These are phyloP conservation scores for Danionella dracula DNA, from an alignment of 2,797 vertebrate species.

Conservation along the genomic window DNA sequence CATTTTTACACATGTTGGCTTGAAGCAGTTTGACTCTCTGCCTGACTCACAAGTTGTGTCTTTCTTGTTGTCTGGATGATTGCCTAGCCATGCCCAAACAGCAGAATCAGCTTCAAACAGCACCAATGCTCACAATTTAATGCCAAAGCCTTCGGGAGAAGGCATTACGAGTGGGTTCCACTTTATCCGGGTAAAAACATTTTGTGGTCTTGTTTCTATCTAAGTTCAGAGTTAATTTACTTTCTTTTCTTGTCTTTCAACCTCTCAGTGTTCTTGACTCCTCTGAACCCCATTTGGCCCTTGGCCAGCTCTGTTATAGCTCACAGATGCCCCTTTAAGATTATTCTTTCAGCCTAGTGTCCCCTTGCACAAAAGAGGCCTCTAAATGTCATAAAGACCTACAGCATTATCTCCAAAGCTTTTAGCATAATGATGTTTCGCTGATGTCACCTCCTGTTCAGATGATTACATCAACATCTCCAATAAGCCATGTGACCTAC, in stretches of 20 bases:
- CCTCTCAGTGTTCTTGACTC: constrained; percentile 13
- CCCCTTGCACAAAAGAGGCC: constrained; percentile 26
- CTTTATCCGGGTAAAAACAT: constrained; percentile 77
- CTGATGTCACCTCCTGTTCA: constrained; percentile 55
- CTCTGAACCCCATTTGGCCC: constrained; percentile 21
- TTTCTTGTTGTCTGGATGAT: constrained; percentile 40
- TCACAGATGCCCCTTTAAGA: constrained; percentile 33
- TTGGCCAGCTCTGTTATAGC: constrained; percentile 27
- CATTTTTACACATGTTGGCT: constrained; percentile 40
- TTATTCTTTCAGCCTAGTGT: constrained; percentile 29
- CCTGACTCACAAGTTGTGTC: constrained; percentile 33
- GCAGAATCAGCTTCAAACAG: constrained; percentile 80
- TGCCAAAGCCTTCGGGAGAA: constrained; percentile 80
- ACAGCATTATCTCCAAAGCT: constrained; percentile 15
- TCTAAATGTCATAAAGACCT: constrained; percentile 29
- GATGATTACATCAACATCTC: constrained; percentile 92
- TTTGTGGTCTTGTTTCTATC: constrained; percentile 8
- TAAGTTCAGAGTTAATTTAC: neutral
- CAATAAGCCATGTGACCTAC: constrained; percentile 87
- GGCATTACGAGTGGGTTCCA: constrained; percentile 79
- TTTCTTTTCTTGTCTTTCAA: neutral
- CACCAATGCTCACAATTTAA: constrained; percentile 87
- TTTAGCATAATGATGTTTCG: constrained; percentile 21
- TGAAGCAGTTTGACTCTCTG: constrained; percentile 27
- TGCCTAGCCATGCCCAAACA: constrained; percentile 74